Evolutionary conservation across 1,140 invertebrate species (phyloP).

Genomic region (Mylabris phalerata): DNA sequence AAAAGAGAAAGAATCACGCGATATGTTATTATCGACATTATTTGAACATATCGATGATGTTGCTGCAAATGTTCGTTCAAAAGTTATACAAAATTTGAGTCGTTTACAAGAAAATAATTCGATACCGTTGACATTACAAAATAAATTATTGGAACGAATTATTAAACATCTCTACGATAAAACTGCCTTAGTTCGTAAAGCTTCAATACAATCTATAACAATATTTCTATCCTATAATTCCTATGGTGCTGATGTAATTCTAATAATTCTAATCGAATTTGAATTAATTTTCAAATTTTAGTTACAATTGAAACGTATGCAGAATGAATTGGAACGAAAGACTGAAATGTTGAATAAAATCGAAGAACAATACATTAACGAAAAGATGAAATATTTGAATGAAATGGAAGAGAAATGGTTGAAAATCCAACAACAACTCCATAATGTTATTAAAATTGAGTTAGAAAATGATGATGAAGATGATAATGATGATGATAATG

Average conservation of each 20-base stretch:
- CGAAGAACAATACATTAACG: slow-evolving; percentile 21
- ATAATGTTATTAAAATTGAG: slow-evolving; percentile 21
- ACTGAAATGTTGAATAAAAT: slow-evolving; percentile 19
- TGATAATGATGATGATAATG: slow-evolving; percentile 13
- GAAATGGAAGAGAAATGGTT: slow-evolving; percentile 30
- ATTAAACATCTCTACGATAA: slow-evolving; percentile 58
- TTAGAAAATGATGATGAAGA: slow-evolving; percentile 15
- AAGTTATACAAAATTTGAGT: slow-evolving; percentile 57
- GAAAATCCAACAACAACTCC: slow-evolving; percentile 18
- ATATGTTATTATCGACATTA: slow-evolving; percentile 53
- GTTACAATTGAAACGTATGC: slow-evolving; percentile 28
- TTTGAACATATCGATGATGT: slow-evolving; percentile 64
- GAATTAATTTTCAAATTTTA: slow-evolving; percentile 14
- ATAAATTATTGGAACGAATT: slow-evolving; percentile 48
- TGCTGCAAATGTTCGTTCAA: slow-evolving; percentile 62
- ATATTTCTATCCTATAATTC: slow-evolving; percentile 33
- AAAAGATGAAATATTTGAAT: slow-evolving; percentile 17
- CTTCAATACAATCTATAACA: slow-evolving; percentile 43
- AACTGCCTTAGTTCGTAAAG: slow-evolving; percentile 58
- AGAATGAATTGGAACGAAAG: slow-evolving; percentile 22
- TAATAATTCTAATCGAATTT: background rate
- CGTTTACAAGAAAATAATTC: slow-evolving; percentile 53
- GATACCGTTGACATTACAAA: slow-evolving; percentile 53
- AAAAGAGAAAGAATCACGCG: slow-evolving; percentile 46
- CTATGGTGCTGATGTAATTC: slow-evolving; percentile 30